Conservation (phyloP, 1,140 invertebrate species). For the Proctacanthus coquilletti region DNA sequence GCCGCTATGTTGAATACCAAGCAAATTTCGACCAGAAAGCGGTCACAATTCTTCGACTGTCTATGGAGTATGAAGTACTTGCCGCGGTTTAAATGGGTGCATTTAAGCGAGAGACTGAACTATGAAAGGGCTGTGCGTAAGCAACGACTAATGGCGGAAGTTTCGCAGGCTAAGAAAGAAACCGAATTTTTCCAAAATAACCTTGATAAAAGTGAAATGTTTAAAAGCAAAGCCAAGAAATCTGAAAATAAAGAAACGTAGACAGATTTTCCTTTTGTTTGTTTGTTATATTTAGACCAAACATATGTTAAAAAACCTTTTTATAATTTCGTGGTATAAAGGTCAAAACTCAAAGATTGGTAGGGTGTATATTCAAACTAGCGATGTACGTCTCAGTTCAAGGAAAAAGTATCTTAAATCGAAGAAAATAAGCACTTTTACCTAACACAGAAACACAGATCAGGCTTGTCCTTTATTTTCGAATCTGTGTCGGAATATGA, state of each 20-base stretch:
- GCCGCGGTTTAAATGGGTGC: constrained; percentile 87
- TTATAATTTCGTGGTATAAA: too few relatives aligned
- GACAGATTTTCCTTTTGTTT: too few relatives aligned
- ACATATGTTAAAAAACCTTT: too few relatives aligned
- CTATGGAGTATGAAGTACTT: constrained; percentile 96
- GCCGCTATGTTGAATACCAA: constrained; percentile 69
- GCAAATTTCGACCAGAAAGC: constrained; percentile 74
- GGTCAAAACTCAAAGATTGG: too few relatives aligned
- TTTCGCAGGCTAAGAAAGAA: constrained; percentile 80
- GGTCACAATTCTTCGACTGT: constrained; percentile 68
- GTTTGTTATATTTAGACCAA: too few relatives aligned
- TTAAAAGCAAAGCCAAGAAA: constrained; percentile 36
- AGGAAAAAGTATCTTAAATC: too few relatives aligned
- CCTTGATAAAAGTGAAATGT: constrained; percentile 59
- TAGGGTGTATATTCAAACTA: too few relatives aligned
- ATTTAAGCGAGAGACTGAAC: constrained; percentile 79
- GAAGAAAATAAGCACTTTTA: too few relatives aligned
- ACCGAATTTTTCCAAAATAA: constrained; percentile 70
- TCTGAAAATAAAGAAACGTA: constrained; percentile 11
- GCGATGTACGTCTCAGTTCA: too few relatives aligned
- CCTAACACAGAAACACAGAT: too few relatives aligned
- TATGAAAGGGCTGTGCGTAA: constrained; percentile 82
- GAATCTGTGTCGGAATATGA: too few relatives aligned
- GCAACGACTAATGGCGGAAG: constrained; percentile 73
- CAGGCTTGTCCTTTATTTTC: too few relatives aligned